These are phyloP conservation scores for Dicrostonyx torquatus DNA, from an alignment of 2,797 vertebrate species.

Conservation along the genomic window DNA sequence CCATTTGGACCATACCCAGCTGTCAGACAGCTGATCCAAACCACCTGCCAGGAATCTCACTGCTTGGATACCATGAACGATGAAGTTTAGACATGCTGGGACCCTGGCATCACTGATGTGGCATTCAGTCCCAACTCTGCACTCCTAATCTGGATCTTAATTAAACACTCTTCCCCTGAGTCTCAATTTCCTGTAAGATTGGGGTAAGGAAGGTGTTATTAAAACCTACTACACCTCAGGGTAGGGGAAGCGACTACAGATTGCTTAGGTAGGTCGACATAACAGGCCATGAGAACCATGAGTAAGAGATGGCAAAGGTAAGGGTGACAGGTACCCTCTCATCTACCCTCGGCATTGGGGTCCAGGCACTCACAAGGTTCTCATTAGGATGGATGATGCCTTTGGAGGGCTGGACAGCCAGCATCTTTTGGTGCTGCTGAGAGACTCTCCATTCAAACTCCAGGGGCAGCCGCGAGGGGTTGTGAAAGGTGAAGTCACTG, in stretches of 20 bases:
- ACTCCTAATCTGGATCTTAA: neutral
- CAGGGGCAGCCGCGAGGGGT: conserved; percentile 89
- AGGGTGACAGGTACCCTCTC: neutral
- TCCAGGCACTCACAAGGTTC: conserved; percentile 87
- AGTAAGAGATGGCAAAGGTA: neutral
- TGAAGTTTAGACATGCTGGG: neutral
- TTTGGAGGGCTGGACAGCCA: conserved; percentile 89
- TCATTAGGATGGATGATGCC: conserved; percentile 93
- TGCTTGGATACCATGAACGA: neutral
- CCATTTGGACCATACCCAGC: neutral
- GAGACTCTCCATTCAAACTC: conserved; percentile 92
- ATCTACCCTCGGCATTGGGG: neutral
- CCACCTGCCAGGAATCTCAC: neutral
- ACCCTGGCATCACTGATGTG: neutral
- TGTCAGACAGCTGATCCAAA: neutral
- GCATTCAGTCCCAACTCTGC: neutral
- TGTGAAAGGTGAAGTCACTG: conserved; percentile 88
- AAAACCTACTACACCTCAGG: neutral
- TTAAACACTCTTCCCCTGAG: neutral
- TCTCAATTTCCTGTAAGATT: neutral
- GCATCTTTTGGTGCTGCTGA: conserved; percentile 82
- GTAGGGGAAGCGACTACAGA: neutral
- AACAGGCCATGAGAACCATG: neutral
- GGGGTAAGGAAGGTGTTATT: neutral
- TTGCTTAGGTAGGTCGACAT: neutral